phyloP scores from a whole-genome alignment of 2,113 vertebrate species.

The Colinus virginianus region DNA sequence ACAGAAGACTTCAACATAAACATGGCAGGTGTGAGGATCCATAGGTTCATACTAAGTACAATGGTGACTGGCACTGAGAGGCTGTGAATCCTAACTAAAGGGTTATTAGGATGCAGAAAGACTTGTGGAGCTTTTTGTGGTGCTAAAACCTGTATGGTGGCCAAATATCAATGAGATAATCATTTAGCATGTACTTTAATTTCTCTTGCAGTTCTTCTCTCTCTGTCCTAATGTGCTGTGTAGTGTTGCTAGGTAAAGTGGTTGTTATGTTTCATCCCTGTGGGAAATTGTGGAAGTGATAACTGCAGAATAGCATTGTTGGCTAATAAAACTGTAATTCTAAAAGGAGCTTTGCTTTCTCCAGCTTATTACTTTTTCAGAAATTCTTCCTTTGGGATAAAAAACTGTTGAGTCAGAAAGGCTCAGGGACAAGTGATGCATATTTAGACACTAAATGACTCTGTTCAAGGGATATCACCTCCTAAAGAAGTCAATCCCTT shows the following conservation, averaged over 20 bases:
- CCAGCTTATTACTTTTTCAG: slow-evolving; percentile 27
- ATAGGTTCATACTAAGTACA: neutral
- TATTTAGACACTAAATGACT: neutral
- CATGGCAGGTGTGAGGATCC: neutral
- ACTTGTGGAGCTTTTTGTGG: neutral
- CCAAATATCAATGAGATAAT: neutral
- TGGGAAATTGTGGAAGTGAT: neutral
- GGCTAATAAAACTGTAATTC: slow-evolving; percentile 16
- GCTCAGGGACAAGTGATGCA: neutral
- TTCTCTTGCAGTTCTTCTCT: neutral
- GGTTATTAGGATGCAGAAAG: neutral
- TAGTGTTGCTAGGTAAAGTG: slow-evolving; percentile 18
- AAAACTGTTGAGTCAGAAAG: slow-evolving; percentile 12
- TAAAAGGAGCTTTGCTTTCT: neutral
- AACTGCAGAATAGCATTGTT: neutral
- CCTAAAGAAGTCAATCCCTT: neutral
- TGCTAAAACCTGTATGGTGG: neutral
- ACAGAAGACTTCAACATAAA: neutral
- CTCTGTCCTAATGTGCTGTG: neutral
- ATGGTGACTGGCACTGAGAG: neutral
- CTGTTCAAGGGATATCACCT: neutral
- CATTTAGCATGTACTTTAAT: neutral
- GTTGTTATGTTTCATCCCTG: neutral
- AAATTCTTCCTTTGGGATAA: slow-evolving; percentile 47
- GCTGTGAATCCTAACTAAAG: neutral